These are phyloP conservation scores for Listrodromus nycthemerus DNA, from an alignment of 2,888 invertebrate genomes.

Conservation along the genomic window DNA sequence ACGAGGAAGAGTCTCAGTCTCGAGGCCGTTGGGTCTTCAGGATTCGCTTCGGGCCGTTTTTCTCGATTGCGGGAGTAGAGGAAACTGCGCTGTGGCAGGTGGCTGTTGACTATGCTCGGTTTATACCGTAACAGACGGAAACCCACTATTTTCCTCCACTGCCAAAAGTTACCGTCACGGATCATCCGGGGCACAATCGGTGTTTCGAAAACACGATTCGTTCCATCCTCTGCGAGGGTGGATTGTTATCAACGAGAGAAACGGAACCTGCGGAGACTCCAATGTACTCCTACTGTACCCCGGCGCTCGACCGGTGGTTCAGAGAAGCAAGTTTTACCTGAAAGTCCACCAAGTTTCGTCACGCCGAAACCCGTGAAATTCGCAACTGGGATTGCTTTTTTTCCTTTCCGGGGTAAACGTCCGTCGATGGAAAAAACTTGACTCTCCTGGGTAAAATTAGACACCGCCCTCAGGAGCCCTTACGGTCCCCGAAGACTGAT, in stretches of 20 bases:
- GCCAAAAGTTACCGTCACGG: constrained; percentile 68
- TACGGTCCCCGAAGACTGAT: constrained; percentile 3
- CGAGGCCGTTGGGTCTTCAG: constrained; percentile 64
- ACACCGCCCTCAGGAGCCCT: constrained; percentile 24
- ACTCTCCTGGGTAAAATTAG: constrained; percentile 45
- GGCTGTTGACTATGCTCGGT: constrained; percentile 32
- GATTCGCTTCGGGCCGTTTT: constrained; percentile 68
- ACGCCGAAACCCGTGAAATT: constrained; percentile 63
- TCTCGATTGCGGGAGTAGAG: constrained; percentile 9
- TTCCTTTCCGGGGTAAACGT: constrained; percentile 44
- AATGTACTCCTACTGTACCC: constrained; percentile 27
- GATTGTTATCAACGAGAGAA: constrained; percentile 77
- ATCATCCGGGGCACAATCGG: constrained; percentile 68
- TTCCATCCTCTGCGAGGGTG: constrained; percentile 73
- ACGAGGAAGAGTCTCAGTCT: neutral
- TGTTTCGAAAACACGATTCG: constrained; percentile 83
- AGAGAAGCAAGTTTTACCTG: constrained; percentile 59
- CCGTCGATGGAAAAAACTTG: constrained; percentile 22
- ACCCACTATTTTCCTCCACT: constrained; percentile 36
- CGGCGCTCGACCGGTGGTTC: constrained; percentile 20
- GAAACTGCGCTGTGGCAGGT: constrained; percentile 50
- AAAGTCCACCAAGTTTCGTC: constrained; percentile 52
- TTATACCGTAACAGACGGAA: constrained; percentile 1
- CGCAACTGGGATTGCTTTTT: constrained; percentile 37
- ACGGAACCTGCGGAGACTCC: constrained; percentile 55